Evolutionary conservation across 2,888 invertebrate species (phyloP), one percentile per base, ranked within the genome.

Genomic region (Aricia artaxerxes): DNA sequence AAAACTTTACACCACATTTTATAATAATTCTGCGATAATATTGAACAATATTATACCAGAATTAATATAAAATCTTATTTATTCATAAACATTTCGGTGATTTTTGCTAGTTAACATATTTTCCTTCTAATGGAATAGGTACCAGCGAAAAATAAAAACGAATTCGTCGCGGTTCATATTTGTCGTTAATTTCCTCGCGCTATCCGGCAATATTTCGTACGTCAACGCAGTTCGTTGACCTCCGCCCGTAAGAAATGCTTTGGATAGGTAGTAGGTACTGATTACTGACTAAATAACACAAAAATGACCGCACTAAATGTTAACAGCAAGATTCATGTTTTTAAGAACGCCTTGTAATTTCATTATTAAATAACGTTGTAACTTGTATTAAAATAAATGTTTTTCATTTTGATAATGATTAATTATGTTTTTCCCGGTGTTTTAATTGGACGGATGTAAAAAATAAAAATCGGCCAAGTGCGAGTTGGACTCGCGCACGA

Each of bases 151-250:
- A 69, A 38, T 38, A 13, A 35, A 35, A n/a, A 24, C 9, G 24
- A 44, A n/a, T 44, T 73, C 5, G 24, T 73, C 40, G 44, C 40
- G 73, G 73, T 57, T 69, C 35, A 57, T n/a, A 75, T 16, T 76
- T 57, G 49, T 76, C 49, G 57, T 76, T 57, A 35, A 76, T 57
- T 76, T 76, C 57, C 24, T 13, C 57, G 53, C 53, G 76, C 76
- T 69, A 38, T 69, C 69, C 76, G 53, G 76, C 53, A 57, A 76
- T 75, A 49, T 24, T 75, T 76, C 76, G 76, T 57, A 76, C 53
- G 53, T 76, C 76, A 76, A 76, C 76, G n/a, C 35, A 76, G 76
- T 76, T 24, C 53, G 35, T 53, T 76, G 76, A 31, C 76, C 76
- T 76, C 57, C 35, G 57, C 35, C 16, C 57, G 53, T 76, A 57